Evolutionary conservation across 2,797 vertebrate species (phyloP), one percentile per base, ranked within the genome.

Genomic region (Sebastes wilsoni): DNA sequence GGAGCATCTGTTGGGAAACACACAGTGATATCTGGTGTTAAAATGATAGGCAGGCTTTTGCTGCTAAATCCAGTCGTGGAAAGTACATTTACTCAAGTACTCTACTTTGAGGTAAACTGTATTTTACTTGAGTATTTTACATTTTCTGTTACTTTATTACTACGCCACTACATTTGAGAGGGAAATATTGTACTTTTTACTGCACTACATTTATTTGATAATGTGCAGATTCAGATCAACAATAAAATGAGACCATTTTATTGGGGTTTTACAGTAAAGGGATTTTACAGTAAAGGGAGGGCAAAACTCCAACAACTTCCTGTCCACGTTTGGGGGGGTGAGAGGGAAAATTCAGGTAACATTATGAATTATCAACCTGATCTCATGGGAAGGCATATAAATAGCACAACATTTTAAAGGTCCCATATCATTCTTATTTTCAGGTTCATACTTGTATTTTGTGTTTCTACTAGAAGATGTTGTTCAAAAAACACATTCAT

Each of bases 281-380:
- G 94, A 92, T 90, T 95, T 94, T 95, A 96, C 95, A 96, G 95
- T 95, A 93, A 94, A 52, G 49, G 49, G 49, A 52, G 90, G 58
- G 88, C 71, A 72, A 89, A 89, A 90, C 80, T 90, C 88, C 75
- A 82, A 92, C 81, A 86, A 91, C 86, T 93, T 94, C 54, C 87
- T 91, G 89, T 94, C 87, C 85, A 92, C 72, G 11, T 34, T 38
- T 22, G 38, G 75, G 77, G n/a, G 80, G 18, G 36, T 10, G 75
- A 68, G 38, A 46, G 58, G 36, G 70, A 72, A 71, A 16, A 66
- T 77, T 76, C 74, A 56, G 81, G 75, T 69, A 94, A 92, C 95
- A 96, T 46, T 46, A 46, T 3, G 14, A 42, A 16, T 42, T 42
- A 42, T 42, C 16, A 46, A 46, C 42, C 42, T 46, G 14, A 46